Evolutionary conservation across 2,113 vertebrate genomes (phyloP), one percentile per base, ranked within the genome.

Genomic region (Platichthys stellatus): DNA sequence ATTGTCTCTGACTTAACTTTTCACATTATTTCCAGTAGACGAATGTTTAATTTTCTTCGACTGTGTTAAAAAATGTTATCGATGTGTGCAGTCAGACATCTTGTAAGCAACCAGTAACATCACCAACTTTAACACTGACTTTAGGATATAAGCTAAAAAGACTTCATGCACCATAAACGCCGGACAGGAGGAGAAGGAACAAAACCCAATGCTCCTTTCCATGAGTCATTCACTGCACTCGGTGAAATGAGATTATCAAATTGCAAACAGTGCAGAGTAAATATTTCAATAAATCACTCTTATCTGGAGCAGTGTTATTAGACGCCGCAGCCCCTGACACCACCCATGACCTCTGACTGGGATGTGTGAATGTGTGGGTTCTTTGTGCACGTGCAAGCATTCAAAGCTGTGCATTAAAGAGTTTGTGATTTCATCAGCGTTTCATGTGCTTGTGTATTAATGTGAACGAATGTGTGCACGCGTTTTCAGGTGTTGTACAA

Each of bases 401-500:
- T 31, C 31, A 31, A 31, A 31, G 6, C 6, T 31, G 45, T 49
- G 15, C 15, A 49, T 49, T 17, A 49, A 17, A 49, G 45, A 7
- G 17, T 49, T 13, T 47, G 15, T 49, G 45, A 17, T 49, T 49
- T 49, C 45, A 18, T 15, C 2, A 45, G 14, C 35, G 54, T 57
- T 31, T 76, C 35, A 38, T 23, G 5, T 38, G 23, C 3, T 1
- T 68, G 20, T 57, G 45, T n/a, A 1, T 61, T 21, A 63, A 13
- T 28, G 28, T 28, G 28, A 28, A 5, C 5, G 28, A 28, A 14
- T 40, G 49, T 66, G 45, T 62, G 3, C 31, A 2, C 10, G 0
- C 58, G 12, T 69, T 76, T 72, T 3, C 65, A 99, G 98, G 97
- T 96, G 83, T 90, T 99, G 90, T 99, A 99, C 95, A 98, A 96